phyloP scores from a whole-genome alignment of 2,797 vertebrate species.

The Eurystomus glaucurus region DNA sequence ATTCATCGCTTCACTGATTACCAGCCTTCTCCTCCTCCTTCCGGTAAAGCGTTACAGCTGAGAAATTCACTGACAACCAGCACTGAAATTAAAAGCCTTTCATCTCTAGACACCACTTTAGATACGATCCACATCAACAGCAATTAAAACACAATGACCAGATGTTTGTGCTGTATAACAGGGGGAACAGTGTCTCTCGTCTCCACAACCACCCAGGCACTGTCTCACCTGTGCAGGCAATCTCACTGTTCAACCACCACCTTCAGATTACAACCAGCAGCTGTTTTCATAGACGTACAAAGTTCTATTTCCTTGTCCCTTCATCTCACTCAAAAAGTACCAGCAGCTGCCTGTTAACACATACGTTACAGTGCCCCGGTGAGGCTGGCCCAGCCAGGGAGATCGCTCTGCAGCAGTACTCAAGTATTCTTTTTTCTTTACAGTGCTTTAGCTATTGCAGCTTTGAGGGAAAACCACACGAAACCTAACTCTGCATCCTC shows the following conservation, averaged over 20 bases:
- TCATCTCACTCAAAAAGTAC: not conserved
- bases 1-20: not conserved
- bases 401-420: too few species aligned
- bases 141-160: not conserved
- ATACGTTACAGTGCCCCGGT: not conserved
- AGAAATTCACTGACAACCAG: not conserved
- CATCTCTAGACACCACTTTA: not conserved
- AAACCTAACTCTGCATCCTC: not conserved
- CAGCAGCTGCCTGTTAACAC: not conserved
- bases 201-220: not conserved
- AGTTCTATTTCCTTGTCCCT: not conserved
- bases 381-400: not conserved
- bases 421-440: not conserved
- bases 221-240: not conserved
- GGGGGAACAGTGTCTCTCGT: fast-evolving
- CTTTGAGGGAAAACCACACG: not conserved
- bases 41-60: not conserved
- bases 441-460: not conserved
- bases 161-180: fast-evolving
- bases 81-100: not conserved
- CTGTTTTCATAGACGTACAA: not conserved
- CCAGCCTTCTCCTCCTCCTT: not conserved
- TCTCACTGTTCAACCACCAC: not conserved
- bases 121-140: not conserved
- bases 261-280: not conserved